Percentiles rank a stretch among this genome's conserved stretches.
phyloP scores from a whole-genome alignment of 2,113 vertebrate genomes.

The Pristiophorus japonicus region DNA sequence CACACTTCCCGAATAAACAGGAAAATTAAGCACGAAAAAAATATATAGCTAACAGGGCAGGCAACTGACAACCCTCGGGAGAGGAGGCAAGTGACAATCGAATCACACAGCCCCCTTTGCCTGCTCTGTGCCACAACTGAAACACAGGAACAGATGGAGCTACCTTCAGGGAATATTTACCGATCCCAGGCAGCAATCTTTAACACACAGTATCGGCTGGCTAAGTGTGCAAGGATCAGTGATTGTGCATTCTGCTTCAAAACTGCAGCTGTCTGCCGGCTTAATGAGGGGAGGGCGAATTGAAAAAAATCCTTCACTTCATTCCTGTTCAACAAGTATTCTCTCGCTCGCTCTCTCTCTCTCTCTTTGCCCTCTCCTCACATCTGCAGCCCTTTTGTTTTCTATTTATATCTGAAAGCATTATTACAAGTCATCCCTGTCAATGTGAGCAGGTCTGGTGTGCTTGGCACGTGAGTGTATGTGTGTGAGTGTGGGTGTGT shows the following conservation, averaged over 20 bases:
- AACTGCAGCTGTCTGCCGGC: slow-evolving; percentile 13
- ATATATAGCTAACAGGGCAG: background rate
- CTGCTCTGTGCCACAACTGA: slow-evolving; percentile 6
- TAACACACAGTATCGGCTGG: slow-evolving; percentile 2
- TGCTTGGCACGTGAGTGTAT: background rate
- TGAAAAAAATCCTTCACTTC: background rate
- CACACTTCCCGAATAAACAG: background rate
- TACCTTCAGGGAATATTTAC: slow-evolving; percentile 25
- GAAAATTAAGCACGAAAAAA: background rate
- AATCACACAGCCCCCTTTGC: background rate
- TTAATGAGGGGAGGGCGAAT: background rate
- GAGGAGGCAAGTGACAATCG: background rate
- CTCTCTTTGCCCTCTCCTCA: background rate
- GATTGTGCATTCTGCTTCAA: slow-evolving; percentile 14
- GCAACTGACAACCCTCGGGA: background rate
- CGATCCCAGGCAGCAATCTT: slow-evolving; percentile 1
- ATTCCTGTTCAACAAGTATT: slow-evolving; percentile 10
- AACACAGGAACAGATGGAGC: slow-evolving; percentile 7
- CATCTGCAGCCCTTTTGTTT: background rate
- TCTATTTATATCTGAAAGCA: background rate
- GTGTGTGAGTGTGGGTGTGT: background rate
- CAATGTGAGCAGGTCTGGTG: background rate
- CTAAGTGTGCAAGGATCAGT: slow-evolving; percentile 29
- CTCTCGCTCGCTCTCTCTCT: background rate
- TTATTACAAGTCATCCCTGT: background rate